Evolutionary conservation across 1,140 invertebrate genomes (phyloP).

Genomic region (Tetranychus urticae): DNA sequence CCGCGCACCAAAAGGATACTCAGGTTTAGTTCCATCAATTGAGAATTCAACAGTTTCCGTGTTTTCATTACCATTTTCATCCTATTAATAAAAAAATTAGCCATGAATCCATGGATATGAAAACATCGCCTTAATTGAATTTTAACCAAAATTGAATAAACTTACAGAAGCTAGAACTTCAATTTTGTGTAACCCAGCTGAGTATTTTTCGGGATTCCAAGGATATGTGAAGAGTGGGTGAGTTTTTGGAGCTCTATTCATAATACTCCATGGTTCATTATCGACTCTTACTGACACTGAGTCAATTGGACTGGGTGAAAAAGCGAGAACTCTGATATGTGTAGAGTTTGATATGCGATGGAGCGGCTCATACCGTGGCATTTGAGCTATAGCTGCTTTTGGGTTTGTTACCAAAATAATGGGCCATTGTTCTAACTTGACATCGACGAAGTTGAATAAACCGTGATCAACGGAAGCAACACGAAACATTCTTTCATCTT

Average conservation of each 20-base stretch:
- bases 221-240: conserved; percentile 39
- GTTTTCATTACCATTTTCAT: conserved; percentile 31
- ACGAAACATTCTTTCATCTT: conserved; percentile 63
- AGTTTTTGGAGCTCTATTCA: conserved; percentile 22
- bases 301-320: conserved; percentile 24
- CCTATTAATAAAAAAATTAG: conserved; percentile 22
- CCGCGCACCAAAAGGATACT: conserved; percentile 38
- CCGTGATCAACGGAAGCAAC: conserved; percentile 65
- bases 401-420: conserved; percentile 65
- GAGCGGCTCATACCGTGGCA: conserved; percentile 46
- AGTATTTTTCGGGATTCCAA: conserved; percentile 43
- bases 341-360: conserved; percentile 40
- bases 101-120: conserved; percentile 1
- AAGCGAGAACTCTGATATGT: conserved; percentile 37
- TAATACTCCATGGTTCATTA: conserved; percentile 32
- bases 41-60: conserved; percentile 43
- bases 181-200: conserved; percentile 39
- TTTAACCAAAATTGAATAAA: background rate
- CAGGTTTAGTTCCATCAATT: conserved; percentile 38
- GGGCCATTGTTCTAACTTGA: conserved; percentile 49
- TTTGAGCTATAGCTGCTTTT: conserved; percentile 44
- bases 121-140: conserved; percentile 8
- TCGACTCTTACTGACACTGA: conserved; percentile 34
- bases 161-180: conserved; percentile 11
- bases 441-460: conserved; percentile 62